Base-by-base conservation (phyloP, 2,113 vertebrate genomes). In the Aplodontia rufa region DNA sequence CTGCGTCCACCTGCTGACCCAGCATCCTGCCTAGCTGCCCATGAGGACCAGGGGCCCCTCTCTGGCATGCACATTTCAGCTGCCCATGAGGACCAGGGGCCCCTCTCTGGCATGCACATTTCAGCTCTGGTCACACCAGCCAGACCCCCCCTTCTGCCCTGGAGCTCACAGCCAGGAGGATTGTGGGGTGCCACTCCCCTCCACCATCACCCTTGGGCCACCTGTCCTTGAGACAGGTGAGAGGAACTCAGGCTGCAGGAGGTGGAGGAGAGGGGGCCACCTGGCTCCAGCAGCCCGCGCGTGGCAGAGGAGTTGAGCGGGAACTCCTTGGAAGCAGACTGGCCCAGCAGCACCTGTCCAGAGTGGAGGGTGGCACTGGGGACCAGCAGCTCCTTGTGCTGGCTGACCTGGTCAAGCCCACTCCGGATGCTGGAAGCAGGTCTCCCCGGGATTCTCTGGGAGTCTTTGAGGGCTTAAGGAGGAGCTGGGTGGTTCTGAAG, bases 361-460 rank as follows among this genome's bases (percentile, higher is more conserved):
- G 71, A 12, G 71, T 71, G 40, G 14, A 3, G 24, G 45, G 45
- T n/a, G 30, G 49, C 16, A 2, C n/a, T 79, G 9, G 71, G 45
- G 47, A 58, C 71, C 66, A 0, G 13, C n/a, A n/a, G 19, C 32
- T 45, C 8, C 14, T 68, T 28, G 32, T 40, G 30, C 22, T 5
- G 53, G 19, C 26, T 1, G 28, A 64, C 45, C 40, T 12, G 12
- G 40, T 35, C 9, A 49, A 2, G 69, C 11, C 42, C 45, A 8
- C 24, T n/a, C 19, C 13, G 16, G 5, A 6, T 20, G 45, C 24
- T 2, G 28, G 72, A 19, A 49, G 35, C 30, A 13, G 2, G 7
- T 69, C 6, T 1, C 6, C 11, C 5, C 28, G 7, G 30, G n/a
- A 14, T 17, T 78, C 49, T 60, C 30, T 0, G 0, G 26, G 28